phyloP scores from a whole-genome alignment of 1,140 invertebrate species.

The Danaus melanippus region DNA sequence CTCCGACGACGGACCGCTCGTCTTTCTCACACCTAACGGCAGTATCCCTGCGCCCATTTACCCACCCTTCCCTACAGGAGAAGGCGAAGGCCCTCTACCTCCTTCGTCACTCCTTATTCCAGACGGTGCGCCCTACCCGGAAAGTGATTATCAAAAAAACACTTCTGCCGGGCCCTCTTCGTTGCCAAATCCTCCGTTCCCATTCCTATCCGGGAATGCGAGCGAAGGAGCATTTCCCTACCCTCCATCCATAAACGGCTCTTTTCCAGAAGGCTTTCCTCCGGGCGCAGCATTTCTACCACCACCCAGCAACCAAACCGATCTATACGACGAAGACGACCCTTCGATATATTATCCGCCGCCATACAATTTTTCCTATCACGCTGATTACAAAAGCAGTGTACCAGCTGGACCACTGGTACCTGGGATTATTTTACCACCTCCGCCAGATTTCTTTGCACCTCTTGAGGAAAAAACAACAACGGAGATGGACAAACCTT shows the following conservation, averaged over 20 bases:
- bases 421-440: conserved; percentile 88
- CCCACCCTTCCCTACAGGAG: conserved; percentile 67
- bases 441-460: conserved; percentile 88
- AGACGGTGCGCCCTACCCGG: conserved; percentile 66
- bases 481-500: conserved; percentile 53
- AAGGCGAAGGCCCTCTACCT: conserved; percentile 74
- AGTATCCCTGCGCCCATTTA: conserved; percentile 69
- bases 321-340: conserved; percentile 88
- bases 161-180: conserved; percentile 74
- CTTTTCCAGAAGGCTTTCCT: conserved; percentile 73
- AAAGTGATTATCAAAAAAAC: conserved; percentile 74
- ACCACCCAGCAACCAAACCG: conserved; percentile 79
- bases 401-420: conserved; percentile 89
- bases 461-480: conserved; percentile 71
- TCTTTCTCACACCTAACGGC: conserved; percentile 79
- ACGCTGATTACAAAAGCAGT: conserved; percentile 81
- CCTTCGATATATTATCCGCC: conserved; percentile 92
- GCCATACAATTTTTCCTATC: conserved; percentile 89
- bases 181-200: conserved; percentile 74
- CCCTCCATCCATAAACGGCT: conserved; percentile 71
- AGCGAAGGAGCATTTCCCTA: conserved; percentile 73
- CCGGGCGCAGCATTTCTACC: conserved; percentile 80
- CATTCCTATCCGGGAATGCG: conserved; percentile 72
- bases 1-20: conserved; percentile 82
- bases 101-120: conserved; percentile 72